Conservation (phyloP, 2,888 invertebrate species). For the Amblyjoppa fuscipennis region DNA sequence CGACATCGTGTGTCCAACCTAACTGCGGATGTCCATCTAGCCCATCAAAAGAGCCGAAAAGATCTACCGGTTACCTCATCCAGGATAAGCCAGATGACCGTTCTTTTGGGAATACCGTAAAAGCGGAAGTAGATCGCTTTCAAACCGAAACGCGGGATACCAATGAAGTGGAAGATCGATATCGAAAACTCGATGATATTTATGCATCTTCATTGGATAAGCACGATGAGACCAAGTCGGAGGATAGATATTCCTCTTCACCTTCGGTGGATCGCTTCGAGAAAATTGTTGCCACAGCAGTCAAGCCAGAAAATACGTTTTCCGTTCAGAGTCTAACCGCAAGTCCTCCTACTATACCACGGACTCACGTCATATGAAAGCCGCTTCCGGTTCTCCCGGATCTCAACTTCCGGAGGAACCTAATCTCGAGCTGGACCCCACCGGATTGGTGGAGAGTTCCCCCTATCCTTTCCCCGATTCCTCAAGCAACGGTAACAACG, state of each 20-base stretch:
- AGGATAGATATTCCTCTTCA: conserved; percentile 78
- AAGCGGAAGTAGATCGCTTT: conserved; percentile 79
- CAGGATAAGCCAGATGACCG: conserved; percentile 74
- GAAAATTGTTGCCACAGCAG: conserved; percentile 45
- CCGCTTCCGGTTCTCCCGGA: conserved; percentile 93
- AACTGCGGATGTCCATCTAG: conserved; percentile 82
- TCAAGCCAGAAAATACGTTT: conserved; percentile 78
- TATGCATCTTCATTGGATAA: conserved; percentile 67
- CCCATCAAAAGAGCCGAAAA: conserved; percentile 80
- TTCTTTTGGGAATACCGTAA: conserved; percentile 76
- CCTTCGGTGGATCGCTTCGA: conserved; percentile 74
- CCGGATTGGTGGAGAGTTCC: conserved; percentile 85
- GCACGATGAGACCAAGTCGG: conserved; percentile 77
- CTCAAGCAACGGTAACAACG: conserved; percentile 78
- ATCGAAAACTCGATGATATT: conserved; percentile 58
- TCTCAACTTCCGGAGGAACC: conserved; percentile 87
- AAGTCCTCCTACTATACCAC: conserved; percentile 83
- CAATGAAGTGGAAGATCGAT: conserved; percentile 72
- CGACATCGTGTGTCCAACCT: conserved; percentile 77
- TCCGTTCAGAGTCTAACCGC: conserved; percentile 83
- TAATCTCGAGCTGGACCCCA: conserved; percentile 83
- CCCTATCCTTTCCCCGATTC: conserved; percentile 81
- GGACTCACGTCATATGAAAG: conserved; percentile 92
- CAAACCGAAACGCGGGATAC: conserved; percentile 74
- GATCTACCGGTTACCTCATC: conserved; percentile 69